Conservation (phyloP, 92 coral and sea anemone genomes). For the Epizoanthus fatuus region DNA sequence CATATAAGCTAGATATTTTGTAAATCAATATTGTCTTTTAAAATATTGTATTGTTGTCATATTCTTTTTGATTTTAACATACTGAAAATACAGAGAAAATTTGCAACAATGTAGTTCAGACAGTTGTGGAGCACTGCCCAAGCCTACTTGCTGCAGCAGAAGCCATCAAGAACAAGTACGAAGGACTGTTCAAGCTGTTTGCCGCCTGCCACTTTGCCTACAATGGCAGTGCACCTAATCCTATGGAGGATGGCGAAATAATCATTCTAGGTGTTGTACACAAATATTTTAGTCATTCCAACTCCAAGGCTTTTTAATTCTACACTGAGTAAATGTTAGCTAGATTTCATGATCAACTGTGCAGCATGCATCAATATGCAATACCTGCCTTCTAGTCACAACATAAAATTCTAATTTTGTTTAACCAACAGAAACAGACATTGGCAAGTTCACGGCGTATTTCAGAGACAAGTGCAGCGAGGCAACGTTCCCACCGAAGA, state of each 20-base stretch:
- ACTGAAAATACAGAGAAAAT: not conserved
- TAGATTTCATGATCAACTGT: not conserved
- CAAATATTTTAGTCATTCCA: not conserved
- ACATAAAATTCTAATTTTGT: not conserved
- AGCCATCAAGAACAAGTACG: conserved; percentile 8
- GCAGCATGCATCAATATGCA: too few species aligned
- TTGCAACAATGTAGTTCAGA: not conserved
- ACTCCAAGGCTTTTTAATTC: not conserved
- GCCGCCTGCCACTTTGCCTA: conserved; percentile 3
- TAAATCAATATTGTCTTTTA: not conserved
- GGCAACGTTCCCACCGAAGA: conserved; percentile 6
- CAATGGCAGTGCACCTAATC: conserved; percentile 8
- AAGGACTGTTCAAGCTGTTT: conserved; percentile 3
- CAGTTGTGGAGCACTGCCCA: conserved; percentile 12
- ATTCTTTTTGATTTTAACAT: not conserved
- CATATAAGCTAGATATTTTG: not conserved
- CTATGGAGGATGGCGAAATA: conserved; percentile 10
- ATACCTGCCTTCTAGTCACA: too few species aligned
- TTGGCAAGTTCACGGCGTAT: not conserved
- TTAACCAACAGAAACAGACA: conserved; percentile 23
- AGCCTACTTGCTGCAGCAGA: not conserved
- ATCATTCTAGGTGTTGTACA: not conserved
- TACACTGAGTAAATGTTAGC: not conserved
- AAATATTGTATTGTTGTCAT: not conserved
- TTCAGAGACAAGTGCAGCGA: not conserved